Percentiles rank a stretch among this genome's conserved stretches.
Conservation (phyloP, 1,140 invertebrate species). For the Drosophila funebris region DNA sequence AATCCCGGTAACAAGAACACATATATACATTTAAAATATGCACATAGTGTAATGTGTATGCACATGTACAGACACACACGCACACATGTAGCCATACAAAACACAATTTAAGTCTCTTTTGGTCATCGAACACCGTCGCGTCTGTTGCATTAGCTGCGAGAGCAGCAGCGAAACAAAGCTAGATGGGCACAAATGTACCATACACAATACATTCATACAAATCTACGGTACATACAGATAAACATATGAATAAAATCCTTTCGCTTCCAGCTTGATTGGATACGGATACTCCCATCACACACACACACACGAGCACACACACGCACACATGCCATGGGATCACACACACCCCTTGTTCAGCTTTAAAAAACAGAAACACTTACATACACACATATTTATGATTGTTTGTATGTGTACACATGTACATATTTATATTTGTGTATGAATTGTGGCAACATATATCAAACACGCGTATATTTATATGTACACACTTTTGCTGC, state of each 20-base stretch:
- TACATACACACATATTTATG: slow-evolving; percentile 1
- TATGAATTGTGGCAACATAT: slow-evolving; percentile 14
- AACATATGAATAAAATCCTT: slow-evolving; percentile 35
- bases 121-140: slow-evolving; percentile 9
- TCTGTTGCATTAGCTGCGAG: slow-evolving; percentile 9
- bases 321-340: slow-evolving; percentile 11
- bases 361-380: slow-evolving; percentile 27
- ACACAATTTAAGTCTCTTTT: slow-evolving; percentile 9
- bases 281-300: slow-evolving; percentile 11
- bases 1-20: slow-evolving; percentile 30
- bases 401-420: slow-evolving; percentile 1
- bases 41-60: slow-evolving; percentile 7
- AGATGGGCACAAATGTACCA: slow-evolving; percentile 4
- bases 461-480: slow-evolving; percentile 17
- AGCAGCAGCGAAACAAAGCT: slow-evolving; percentile 5
- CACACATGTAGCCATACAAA: slow-evolving; percentile 9
- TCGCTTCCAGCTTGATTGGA: slow-evolving; percentile 11
- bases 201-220: slow-evolving; percentile 5
- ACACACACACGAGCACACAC: slow-evolving; percentile 6
- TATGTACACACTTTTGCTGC: slow-evolving; percentile 5
- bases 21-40: slow-evolving; percentile 21
- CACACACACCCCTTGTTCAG: slow-evolving; percentile 28
- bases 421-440: neutral
- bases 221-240: slow-evolving; percentile 1
- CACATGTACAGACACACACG: neutral